Evolutionary conservation across 1,140 invertebrate genomes (phyloP), one percentile per base, ranked within the genome.

Genomic region (Bombus vancouverensis): DNA sequence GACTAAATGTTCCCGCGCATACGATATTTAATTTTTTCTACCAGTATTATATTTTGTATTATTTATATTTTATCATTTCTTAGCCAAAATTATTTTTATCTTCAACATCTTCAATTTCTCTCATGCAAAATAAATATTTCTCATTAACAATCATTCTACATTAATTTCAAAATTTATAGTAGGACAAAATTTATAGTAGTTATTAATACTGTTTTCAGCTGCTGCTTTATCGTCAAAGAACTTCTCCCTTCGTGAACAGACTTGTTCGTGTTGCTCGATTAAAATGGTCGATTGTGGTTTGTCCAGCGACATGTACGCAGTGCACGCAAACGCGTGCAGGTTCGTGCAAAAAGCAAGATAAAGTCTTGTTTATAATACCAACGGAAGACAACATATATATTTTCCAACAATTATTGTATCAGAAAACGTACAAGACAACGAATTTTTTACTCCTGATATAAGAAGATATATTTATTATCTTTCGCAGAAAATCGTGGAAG

Each of bases 281-380:
- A 72, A 72, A 72, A 72, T 42, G 71, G 25, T 72, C 71, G 39
- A 28, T n/a, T 39, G 15, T 42, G 13, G 71, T 72, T 72, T 53
- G 10, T 81, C 78, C 34, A 44, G 34, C 47, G 18, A 53, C 18
- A 53, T 53, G 47, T 65, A 28, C 39, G 25, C 34, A 57, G 71
- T 37, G 28, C 57, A 34, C 53, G 39, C 10, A 47, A 57, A 81
- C 25, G 34, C 28, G 34, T 81, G 18, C 25, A 53, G 25, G 3
- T 37, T 37, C 25, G 39, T 42, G 37, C 70, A 82, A 75, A 75
- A 74, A 57, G 13, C 47, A 53, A 53, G 18, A 66, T 82, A 65
- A 74, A 42, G 71, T 75, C 57, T 47, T 39, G 22, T 75, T 72
- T 82, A 75, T 74, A 25, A 15, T 59, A 75, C 62, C 28, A 75